These are phyloP conservation scores for Poeciliopsis retropinna DNA, from an alignment of 2,113 vertebrate genomes.

Conservation along the genomic window DNA sequence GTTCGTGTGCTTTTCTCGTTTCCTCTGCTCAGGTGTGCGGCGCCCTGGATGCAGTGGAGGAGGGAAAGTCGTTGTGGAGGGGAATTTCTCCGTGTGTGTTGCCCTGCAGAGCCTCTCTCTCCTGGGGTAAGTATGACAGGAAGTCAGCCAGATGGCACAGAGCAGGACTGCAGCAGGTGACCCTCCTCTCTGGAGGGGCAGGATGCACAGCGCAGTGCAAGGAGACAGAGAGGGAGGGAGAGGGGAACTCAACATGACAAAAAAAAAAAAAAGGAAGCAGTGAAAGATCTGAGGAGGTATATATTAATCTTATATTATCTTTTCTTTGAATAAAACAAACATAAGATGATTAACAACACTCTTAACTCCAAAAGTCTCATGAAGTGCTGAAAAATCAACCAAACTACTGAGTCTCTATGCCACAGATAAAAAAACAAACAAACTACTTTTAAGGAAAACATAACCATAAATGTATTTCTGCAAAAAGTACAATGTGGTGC, in stretches of 20 bases:
- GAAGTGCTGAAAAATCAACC: no score
- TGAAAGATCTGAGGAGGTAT: not conserved
- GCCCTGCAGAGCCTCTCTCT: slow-evolving; percentile 69
- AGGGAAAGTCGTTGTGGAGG: slow-evolving; percentile 6
- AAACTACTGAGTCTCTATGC: no score
- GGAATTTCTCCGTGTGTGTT: slow-evolving; percentile 39
- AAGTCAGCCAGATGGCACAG: slow-evolving; percentile 81
- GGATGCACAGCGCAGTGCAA: slow-evolving; percentile 48
- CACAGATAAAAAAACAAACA: no score
- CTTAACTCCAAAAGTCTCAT: no score
- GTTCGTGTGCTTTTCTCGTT: slow-evolving; percentile 46
- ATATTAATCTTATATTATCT: no score
- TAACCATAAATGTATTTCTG: no score
- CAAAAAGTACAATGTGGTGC: no score
- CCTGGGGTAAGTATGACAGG: slow-evolving; percentile 76
- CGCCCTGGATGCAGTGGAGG: slow-evolving; percentile 8
- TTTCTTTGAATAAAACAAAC: not conserved
- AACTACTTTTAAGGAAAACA: no score
- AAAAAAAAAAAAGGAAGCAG: no score
- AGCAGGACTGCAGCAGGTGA: slow-evolving; percentile 74
- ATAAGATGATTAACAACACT: no score
- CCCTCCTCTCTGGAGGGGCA: slow-evolving; percentile 67
- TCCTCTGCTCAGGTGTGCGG: slow-evolving; percentile 62
- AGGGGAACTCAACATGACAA: not conserved
- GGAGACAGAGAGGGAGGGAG: slow-evolving; percentile 8